Evolutionary conservation across 37 sponge, comb jelly and placozoan species (phyloP), one percentile per base, ranked within the genome.

Genomic region (Oopsacas minuta): DNA sequence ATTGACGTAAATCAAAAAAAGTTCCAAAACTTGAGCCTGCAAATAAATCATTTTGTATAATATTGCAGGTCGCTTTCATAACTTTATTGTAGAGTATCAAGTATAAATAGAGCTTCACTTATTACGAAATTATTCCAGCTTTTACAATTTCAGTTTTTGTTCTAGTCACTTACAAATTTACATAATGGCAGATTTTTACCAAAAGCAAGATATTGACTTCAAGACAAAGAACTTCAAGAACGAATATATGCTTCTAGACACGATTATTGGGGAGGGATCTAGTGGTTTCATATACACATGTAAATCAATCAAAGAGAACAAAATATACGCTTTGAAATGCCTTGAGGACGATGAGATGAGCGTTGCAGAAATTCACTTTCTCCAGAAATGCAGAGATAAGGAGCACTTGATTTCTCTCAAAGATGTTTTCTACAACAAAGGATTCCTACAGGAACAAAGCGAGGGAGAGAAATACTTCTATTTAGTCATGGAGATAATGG

Each of bases 401-500:
- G 75, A 61, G 22, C 75, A 61, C 75, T 25, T 61, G 28, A 12
- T 61, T 34, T 61, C 75, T 61, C 75, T 61, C 1, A 12, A 20
- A 61, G 75, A 61, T 34, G 75, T 61, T 3, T 61, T 61, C 75
- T 61, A 61, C 75, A 61, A 61, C 75, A 61, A n/a, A 61, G 75
- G 75, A n/a, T 61, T 61, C 75, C 75, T 61, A 3, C 3, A 12
- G 1, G 75, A 61, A n/a, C 75, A 61, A 12, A n/a, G 30, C 20
- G 5, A 25, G 75, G 75, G 75, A 12, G 75, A 61, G 7, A 20
- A 61, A 25, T 61, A 61, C 75, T 61, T 61, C 75, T 61, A 61
- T n/a, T n/a, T 61, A 12, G 75, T 61, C 22, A 61, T 61, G 75
- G 75, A 61, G 75, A 3, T 25, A 34, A 61, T 61, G 75, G 75